Percentiles rank a stretch among this genome's conserved stretches.
These are phyloP conservation scores for Eolophus roseicapilla DNA, from an alignment of 2,113 vertebrate genomes.

Conservation along the genomic window DNA sequence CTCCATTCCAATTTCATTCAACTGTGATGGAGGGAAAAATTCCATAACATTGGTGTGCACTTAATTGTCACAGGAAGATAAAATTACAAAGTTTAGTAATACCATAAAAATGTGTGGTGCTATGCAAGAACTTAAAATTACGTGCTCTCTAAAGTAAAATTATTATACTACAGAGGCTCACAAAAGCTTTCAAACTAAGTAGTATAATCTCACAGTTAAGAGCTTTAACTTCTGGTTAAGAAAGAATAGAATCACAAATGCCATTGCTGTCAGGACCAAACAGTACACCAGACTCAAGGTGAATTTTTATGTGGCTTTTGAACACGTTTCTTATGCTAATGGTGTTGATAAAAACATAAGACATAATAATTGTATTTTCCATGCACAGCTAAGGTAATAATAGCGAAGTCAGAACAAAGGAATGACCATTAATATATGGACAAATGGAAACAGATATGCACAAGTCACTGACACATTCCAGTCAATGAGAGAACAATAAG, in stretches of 20 bases:
- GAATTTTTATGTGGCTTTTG: conserved; percentile 42
- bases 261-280: conserved; percentile 37
- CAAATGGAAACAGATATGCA: not conserved
- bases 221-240: conserved; percentile 63
- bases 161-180: conserved; percentile 66
- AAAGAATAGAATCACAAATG: conserved; percentile 52
- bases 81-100: conserved; percentile 78
- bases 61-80: conserved; percentile 79
- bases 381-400: not conserved
- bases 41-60: conserved; percentile 67
- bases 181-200: conserved; percentile 72
- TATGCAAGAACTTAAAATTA: conserved; percentile 77
- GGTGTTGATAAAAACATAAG: conserved; percentile 9
- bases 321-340: conserved; percentile 14
- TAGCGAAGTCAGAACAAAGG: not conserved
- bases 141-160: conserved; percentile 75
- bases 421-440: not conserved
- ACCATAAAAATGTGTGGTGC: conserved; percentile 71
- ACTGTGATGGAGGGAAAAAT: conserved; percentile 64
- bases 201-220: conserved; percentile 70
- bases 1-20: conserved; percentile 67
- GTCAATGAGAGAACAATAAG: not conserved
- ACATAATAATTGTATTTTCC: not conserved
- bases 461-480: not conserved
- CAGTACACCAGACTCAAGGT: conserved; percentile 27